Conservation (phyloP, 1,140 invertebrate species). For the Bombus picipes region DNA sequence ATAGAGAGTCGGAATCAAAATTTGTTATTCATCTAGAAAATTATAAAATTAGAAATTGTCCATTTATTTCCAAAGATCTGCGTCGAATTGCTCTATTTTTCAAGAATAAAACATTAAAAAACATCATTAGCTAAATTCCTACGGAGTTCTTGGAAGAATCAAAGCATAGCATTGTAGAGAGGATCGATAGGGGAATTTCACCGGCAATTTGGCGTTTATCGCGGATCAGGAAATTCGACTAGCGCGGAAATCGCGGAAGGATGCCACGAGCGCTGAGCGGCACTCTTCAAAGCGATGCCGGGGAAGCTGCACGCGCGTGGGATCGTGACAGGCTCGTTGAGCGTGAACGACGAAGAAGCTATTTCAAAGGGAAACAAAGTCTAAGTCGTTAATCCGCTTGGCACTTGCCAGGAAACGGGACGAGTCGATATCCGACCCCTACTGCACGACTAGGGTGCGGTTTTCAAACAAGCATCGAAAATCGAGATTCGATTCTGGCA, state of each 20-base stretch:
- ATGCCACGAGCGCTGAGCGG: constrained; percentile 12
- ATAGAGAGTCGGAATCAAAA: not conserved
- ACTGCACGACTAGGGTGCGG: not conserved
- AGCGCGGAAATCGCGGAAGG: constrained; percentile 5
- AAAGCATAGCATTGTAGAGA: not conserved
- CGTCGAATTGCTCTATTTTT: not conserved
- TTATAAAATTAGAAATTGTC: not conserved
- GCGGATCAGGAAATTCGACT: constrained; percentile 17
- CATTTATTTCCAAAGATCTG: not conserved
- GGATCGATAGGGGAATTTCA: not conserved
- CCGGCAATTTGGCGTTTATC: constrained; percentile 14
- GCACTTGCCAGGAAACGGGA: constrained; percentile 4
- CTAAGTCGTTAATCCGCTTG: constrained; percentile 24
- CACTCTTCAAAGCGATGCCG: constrained; percentile 54
- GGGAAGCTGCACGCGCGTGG: constrained; percentile 42
- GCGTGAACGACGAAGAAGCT: constrained; percentile 2
- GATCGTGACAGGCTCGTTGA: constrained; percentile 39
- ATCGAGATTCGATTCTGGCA: constrained; percentile 50
- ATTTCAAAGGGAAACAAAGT: constrained; percentile 35
- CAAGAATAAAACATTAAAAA: not conserved
- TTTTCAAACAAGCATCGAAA: constrained; percentile 34
- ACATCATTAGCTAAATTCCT: too few species aligned
- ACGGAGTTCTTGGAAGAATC: too few species aligned
- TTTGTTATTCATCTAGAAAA: not conserved
- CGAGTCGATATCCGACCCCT: constrained; percentile 32